These are phyloP conservation scores for Pelosia muscerda DNA, from an alignment of 2,888 invertebrate species.

Conservation along the genomic window DNA sequence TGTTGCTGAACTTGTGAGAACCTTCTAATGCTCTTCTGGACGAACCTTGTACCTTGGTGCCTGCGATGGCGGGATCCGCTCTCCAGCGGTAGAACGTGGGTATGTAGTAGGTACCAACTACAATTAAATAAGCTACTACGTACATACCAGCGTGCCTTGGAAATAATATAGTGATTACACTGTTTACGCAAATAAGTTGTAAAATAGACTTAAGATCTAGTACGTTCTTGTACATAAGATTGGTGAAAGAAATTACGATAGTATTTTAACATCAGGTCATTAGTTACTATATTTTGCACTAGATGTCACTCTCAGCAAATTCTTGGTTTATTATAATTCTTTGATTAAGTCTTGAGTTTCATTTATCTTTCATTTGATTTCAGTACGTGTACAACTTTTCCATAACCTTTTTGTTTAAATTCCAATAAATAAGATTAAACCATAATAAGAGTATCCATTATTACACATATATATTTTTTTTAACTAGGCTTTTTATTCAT, in stretches of 20 bases:
- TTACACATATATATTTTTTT: slow-evolving; percentile 36
- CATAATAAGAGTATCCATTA: neutral
- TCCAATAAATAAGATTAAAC: neutral
- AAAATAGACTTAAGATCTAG: too few relatives aligned
- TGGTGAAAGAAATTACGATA: neutral
- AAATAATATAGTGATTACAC: too few relatives aligned
- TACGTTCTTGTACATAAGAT: neutral
- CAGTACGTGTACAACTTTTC: neutral
- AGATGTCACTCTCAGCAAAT: slow-evolving; percentile 14
- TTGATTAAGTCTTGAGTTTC: neutral
- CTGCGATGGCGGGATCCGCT: too few relatives aligned
- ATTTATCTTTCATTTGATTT: neutral
- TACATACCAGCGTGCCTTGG: too few relatives aligned
- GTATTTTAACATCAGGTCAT: slow-evolving; percentile 14
- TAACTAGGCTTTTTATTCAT: slow-evolving; percentile 40
- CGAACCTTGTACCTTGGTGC: too few relatives aligned
- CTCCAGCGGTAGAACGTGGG: too few relatives aligned
- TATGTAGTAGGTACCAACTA: too few relatives aligned
- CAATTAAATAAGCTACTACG: too few relatives aligned
- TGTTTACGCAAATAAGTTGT: too few relatives aligned
- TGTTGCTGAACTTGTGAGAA: too few relatives aligned
- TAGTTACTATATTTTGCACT: neutral
- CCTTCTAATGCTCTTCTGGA: too few relatives aligned
- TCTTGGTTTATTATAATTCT: neutral
- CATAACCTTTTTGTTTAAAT: neutral